phyloP scores from a whole-genome alignment of 2,888 invertebrate genomes.

The Amiota communis region DNA sequence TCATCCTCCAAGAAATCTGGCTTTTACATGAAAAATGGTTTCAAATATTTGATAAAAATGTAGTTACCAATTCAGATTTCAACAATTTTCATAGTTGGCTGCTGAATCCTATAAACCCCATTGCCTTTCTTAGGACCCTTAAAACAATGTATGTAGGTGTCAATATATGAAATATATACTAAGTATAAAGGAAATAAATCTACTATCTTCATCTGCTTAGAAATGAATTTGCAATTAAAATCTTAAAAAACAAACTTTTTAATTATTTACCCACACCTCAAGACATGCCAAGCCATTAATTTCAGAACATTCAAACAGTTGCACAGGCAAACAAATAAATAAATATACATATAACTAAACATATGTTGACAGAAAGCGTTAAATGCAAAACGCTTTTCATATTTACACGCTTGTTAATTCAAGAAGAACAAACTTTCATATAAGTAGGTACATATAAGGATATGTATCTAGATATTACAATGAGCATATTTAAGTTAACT shows the following conservation, averaged over 20 bases:
- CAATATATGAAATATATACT: too few relatives aligned
- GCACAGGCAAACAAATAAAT: conserved; percentile 27
- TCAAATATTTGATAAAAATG: too few relatives aligned
- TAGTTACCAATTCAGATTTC: too few relatives aligned
- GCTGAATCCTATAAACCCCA: too few relatives aligned
- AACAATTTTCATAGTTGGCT: too few relatives aligned
- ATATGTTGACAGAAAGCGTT: conserved; percentile 48
- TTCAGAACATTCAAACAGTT: conserved; percentile 46
- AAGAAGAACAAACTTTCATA: neutral
- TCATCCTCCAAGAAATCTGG: too few relatives aligned
- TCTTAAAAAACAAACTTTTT: conserved; percentile 56
- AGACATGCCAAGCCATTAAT: conserved; percentile 31
- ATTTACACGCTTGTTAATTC: conserved; percentile 40
- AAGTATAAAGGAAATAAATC: neutral
- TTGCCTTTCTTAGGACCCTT: too few relatives aligned
- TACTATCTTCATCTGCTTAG: conserved; percentile 24
- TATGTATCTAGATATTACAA: conserved; percentile 26
- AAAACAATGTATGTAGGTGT: too few relatives aligned
- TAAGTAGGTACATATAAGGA: conserved; percentile 33
- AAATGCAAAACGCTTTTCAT: conserved; percentile 58
- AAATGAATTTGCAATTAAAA: conserved; percentile 70
- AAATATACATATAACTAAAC: conserved; percentile 41
- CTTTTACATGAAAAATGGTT: too few relatives aligned
- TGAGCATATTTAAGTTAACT: neutral
- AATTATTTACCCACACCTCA: conserved; percentile 63